These are phyloP conservation scores for Ectemnius cavifrons DNA, from an alignment of 2,888 invertebrate species.

Conservation along the genomic window DNA sequence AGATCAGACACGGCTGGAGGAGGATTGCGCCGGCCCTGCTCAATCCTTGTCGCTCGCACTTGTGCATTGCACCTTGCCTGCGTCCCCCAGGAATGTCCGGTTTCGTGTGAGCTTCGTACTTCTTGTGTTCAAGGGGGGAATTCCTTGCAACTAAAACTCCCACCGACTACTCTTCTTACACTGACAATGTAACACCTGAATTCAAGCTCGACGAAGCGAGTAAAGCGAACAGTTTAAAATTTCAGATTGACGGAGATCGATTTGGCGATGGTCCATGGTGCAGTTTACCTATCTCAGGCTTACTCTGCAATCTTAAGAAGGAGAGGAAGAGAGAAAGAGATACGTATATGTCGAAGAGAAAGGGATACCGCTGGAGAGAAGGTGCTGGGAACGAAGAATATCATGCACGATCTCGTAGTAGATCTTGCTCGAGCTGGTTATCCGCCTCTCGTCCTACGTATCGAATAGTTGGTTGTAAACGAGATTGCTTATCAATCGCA, in stretches of 20 bases:
- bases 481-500: conserved; percentile 44
- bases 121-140: too few species aligned
- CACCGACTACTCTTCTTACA: too few species aligned
- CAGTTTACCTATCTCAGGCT: too few species aligned
- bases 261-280: too few species aligned
- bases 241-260: too few species aligned
- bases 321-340: conserved; percentile 22
- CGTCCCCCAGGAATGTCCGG: too few species aligned
- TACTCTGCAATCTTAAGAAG: conserved; percentile 20
- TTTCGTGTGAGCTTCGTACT: too few species aligned
- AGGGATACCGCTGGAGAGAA: neutral
- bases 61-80: conserved; percentile 43
- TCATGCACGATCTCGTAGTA: conserved; percentile 21
- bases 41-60: conserved; percentile 49
- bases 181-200: too few species aligned
- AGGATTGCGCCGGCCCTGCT: conserved; percentile 48
- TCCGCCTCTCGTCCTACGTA: conserved; percentile 40
- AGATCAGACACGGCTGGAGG: conserved; percentile 53
- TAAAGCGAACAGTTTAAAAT: too few species aligned
- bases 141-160: too few species aligned
- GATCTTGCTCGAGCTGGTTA: conserved; percentile 31
- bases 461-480: conserved; percentile 43
- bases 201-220: too few species aligned
- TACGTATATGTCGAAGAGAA: too few species aligned
- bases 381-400: conserved; percentile 15